These are phyloP conservation scores for Pterostichus madidus DNA, from an alignment of 2,888 invertebrate species.

Conservation along the genomic window DNA sequence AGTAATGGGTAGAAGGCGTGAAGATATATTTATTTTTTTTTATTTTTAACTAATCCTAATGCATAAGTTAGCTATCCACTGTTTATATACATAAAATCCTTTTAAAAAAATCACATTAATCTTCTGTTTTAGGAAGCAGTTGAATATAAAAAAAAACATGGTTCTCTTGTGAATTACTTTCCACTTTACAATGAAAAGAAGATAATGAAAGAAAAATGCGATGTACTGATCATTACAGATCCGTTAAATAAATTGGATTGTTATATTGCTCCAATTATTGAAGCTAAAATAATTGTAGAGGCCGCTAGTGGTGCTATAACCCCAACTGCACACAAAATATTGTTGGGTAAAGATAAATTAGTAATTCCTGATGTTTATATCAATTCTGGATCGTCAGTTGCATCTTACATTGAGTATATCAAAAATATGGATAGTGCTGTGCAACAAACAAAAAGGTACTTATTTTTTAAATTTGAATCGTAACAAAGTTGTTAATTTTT, in stretches of 20 bases:
- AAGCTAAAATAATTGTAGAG: slow-evolving; percentile 75
- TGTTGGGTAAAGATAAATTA: slow-evolving; percentile 72
- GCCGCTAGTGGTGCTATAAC: slow-evolving; percentile 74
- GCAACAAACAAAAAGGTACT: background rate
- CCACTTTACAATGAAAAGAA: slow-evolving; percentile 65
- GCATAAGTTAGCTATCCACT: no score
- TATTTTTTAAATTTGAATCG: background rate
- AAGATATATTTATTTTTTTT: no score
- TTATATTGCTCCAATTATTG: slow-evolving; percentile 73
- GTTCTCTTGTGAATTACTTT: slow-evolving; percentile 71
- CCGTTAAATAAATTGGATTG: slow-evolving; percentile 74
- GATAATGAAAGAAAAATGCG: slow-evolving; percentile 73
- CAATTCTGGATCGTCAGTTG: slow-evolving; percentile 73
- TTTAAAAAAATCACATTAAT: no score
- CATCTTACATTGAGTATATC: slow-evolving; percentile 73
- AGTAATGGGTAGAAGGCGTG: no score
- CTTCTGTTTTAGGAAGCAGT: slow-evolving; percentile 70
- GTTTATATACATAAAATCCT: slow-evolving; percentile 1
- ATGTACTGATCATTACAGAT: slow-evolving; percentile 72
- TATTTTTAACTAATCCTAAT: no score
- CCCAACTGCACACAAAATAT: slow-evolving; percentile 74
- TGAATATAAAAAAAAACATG: slow-evolving; percentile 71
- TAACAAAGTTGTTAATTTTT: background rate
- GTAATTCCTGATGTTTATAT: slow-evolving; percentile 75
- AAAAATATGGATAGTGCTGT: slow-evolving; percentile 22